Evolutionary conservation across 2,113 vertebrate species (phyloP).

Genomic region (Phalacrocorax carbo): DNA sequence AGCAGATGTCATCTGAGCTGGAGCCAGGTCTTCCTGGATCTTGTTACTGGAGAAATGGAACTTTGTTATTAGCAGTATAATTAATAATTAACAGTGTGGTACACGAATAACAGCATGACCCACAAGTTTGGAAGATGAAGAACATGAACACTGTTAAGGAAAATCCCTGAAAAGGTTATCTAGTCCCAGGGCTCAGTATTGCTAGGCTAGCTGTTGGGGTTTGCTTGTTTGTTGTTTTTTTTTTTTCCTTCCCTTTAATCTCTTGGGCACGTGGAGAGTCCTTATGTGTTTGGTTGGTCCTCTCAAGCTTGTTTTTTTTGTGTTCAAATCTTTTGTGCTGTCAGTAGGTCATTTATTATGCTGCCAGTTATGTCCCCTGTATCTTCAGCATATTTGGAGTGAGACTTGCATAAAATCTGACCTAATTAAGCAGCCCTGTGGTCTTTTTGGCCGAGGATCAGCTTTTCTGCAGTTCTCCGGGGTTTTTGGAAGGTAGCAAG

Average conservation of each 20-base stretch:
- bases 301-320: neutral
- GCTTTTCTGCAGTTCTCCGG: neutral
- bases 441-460: neutral
- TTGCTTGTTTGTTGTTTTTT: too few relatives aligned
- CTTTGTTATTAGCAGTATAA: conserved; percentile 43
- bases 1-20: conserved; percentile 52
- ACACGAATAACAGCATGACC: neutral
- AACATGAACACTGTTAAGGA: neutral
- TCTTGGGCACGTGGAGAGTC: neutral
- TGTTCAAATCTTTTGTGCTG: neutral
- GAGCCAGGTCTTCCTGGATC: conserved; percentile 35
- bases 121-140: neutral
- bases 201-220: neutral
- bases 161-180: neutral
- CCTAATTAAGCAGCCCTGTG: conserved; percentile 28
- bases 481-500: neutral
- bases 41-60: conserved; percentile 42
- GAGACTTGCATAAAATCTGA: conserved; percentile 29
- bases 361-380: neutral
- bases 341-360: neutral
- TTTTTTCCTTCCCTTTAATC: neutral
- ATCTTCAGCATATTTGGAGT: conserved; percentile 1
- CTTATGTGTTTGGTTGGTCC: neutral
- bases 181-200: neutral
- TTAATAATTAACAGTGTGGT: conserved; percentile 50